Evolutionary conservation across 2,888 invertebrate genomes (phyloP), one percentile per base, ranked within the genome.

Genomic region (Pilophorus perplexus): DNA sequence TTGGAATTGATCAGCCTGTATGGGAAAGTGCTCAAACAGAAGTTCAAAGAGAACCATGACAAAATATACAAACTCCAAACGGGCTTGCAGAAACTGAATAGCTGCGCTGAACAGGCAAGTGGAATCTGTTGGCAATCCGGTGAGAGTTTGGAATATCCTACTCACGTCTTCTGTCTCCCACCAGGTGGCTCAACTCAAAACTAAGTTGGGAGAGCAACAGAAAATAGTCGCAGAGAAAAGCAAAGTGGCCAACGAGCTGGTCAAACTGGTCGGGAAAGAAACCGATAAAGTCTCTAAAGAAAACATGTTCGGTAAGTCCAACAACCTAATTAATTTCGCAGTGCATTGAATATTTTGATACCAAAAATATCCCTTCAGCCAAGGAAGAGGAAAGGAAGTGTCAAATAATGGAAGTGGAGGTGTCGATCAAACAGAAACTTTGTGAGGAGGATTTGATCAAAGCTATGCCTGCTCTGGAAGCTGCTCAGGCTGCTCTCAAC

Each of bases 361-460:
- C 33, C n/a, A n/a, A n/a, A n/a, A n/a, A n/a, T n/a, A n/a, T 33
- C 33, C 6, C 23, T 48, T 10, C 16, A 81, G 88, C 85, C 50
- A 84, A 85, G 46, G 91, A 89, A 73, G 95, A 96, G 77, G 95
- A 95, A 76, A 86, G 85, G 72, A 93, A 93, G 77, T 94, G 96
- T 0, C 87, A 89, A 60, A 85, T 88, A 40, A 93, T 95, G 73
- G 93, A 92, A 76, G 89, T 90, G 73, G 90, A 90, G 74, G 93
- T 95, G 0, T 84, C 87, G 0, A 86, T 88, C 71, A 91, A 91
- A 74, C 88, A 90, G 42, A 88, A 85, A 75, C 84, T 91, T 69
- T 95, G 95, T 76, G 90, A 90, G 66, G 89, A 88, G 72, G 96
- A 96, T 79, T 82, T 96, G 73, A 87, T 85, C 0, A 91, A 89